These are phyloP conservation scores for Meteorus cinctellus DNA, from an alignment of 2,888 invertebrate genomes.

Conservation along the genomic window DNA sequence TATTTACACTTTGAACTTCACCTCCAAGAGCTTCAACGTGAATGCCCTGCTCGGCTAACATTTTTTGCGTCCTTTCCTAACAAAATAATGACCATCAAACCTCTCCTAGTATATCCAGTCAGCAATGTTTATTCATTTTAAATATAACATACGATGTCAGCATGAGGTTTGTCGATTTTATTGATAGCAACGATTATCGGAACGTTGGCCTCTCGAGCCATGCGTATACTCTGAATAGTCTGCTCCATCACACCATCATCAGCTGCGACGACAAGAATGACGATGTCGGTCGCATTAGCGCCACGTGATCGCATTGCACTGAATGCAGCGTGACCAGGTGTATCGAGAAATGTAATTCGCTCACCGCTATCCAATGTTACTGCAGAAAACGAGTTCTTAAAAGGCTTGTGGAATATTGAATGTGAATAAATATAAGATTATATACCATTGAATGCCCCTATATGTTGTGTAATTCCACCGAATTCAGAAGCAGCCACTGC, in stretches of 20 bases:
- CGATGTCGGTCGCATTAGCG: slow-evolving; percentile 94
- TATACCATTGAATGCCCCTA: slow-evolving; percentile 94
- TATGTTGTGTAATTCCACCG: slow-evolving; percentile 99
- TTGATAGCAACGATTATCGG: slow-evolving; percentile 98
- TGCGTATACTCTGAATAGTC: slow-evolving; percentile 91
- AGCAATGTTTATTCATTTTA: slow-evolving; percentile 6
- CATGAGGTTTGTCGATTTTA: slow-evolving; percentile 95
- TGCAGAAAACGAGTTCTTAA: slow-evolving; percentile 61
- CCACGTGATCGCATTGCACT: slow-evolving; percentile 94
- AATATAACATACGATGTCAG: slow-evolving; percentile 85
- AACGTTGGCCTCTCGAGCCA: slow-evolving; percentile 87
- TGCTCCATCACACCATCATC: slow-evolving; percentile 99
- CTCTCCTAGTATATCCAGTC: neutral
- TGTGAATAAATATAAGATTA: slow-evolving; percentile 1
- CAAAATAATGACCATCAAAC: slow-evolving; percentile 16
- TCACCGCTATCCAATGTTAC: slow-evolving; percentile 82
- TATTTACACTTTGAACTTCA: slow-evolving; percentile 90
- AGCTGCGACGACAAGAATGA: slow-evolving; percentile 96
- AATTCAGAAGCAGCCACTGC: slow-evolving; percentile 93
- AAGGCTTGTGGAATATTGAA: neutral
- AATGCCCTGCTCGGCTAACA: slow-evolving; percentile 86
- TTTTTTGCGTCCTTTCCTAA: slow-evolving; percentile 83
- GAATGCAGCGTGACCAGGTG: slow-evolving; percentile 99
- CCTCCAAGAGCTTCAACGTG: slow-evolving; percentile 92
- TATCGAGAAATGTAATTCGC: slow-evolving; percentile 94